These are phyloP conservation scores for Hippopotamus amphibius DNA, from an alignment of 2,113 vertebrate species.

Conservation along the genomic window DNA sequence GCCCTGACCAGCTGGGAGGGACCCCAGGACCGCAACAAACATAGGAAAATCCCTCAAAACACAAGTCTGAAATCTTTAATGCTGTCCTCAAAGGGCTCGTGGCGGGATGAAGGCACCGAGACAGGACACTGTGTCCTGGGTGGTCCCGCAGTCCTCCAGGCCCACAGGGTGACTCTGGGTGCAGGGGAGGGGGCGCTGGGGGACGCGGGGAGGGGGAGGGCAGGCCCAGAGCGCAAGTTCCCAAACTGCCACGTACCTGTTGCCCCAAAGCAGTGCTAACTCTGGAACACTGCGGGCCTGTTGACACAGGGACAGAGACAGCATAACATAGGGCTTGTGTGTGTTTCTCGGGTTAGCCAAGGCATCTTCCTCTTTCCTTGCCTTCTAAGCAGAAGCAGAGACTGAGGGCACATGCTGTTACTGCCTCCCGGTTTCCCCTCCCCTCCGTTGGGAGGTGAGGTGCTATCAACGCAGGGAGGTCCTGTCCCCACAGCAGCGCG, in stretches of 20 bases:
- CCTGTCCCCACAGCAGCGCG: rapidly evolving
- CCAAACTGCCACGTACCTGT: rapidly evolving
- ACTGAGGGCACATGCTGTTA: rapidly evolving
- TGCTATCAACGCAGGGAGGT: rapidly evolving
- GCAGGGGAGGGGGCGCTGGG: background rate
- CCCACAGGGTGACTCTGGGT: no score
- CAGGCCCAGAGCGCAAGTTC: rapidly evolving
- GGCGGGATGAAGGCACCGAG: background rate
- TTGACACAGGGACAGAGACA: background rate
- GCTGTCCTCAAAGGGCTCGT: no score
- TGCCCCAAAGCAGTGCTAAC: background rate
- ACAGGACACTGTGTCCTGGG: background rate
- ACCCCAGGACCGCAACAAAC: background rate
- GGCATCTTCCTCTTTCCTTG: no score
- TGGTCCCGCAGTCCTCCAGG: background rate
- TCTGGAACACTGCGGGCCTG: rapidly evolving
- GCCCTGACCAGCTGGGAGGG: background rate
- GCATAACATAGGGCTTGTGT: no score
- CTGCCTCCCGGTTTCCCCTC: background rate
- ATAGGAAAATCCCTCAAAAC: background rate
- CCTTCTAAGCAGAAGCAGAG: background rate
- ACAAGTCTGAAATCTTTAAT: rapidly evolving
- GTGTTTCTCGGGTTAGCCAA: rapidly evolving
- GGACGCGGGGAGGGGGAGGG: background rate
- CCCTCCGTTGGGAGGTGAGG: rapidly evolving